Conservation (phyloP, 2,888 invertebrate species). For the Invenusta paracnida region DNA sequence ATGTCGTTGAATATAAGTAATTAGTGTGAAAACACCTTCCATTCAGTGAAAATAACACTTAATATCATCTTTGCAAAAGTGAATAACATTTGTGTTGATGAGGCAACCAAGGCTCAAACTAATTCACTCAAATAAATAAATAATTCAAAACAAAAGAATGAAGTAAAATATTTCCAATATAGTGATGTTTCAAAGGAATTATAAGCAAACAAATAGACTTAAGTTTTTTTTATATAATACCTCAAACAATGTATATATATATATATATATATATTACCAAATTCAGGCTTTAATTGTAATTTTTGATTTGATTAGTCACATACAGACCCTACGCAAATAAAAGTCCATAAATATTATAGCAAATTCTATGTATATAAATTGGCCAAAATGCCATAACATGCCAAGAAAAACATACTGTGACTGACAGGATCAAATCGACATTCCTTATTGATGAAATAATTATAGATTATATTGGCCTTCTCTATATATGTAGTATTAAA, state of each 20-base stretch:
- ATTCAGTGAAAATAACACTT: neutral
- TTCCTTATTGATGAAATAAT: conserved; percentile 36
- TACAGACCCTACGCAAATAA: conserved; percentile 23
- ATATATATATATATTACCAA: too few species aligned
- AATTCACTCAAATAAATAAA: neutral
- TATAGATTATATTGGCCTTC: conserved; percentile 25
- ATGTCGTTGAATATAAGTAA: neutral
- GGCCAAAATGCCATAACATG: neutral
- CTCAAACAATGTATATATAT: neutral
- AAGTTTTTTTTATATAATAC: neutral
- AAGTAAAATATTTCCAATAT: neutral
- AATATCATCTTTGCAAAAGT: neutral
- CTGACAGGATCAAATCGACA: conserved; percentile 24
- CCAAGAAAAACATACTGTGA: neutral
- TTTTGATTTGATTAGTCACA: conserved; percentile 24
- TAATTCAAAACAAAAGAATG: neutral
- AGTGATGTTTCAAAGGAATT: neutral
- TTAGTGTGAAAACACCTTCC: neutral
- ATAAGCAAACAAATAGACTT: neutral
- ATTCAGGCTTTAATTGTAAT: neutral
- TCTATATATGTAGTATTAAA: conserved; percentile 37
- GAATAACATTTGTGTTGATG: neutral
- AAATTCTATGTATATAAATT: conserved; percentile 26
- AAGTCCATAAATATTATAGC: conserved; percentile 34
- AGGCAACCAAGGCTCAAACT: too few species aligned